Percentiles rank a stretch among this genome's conserved stretches.
Conservation (phyloP, 1,140 invertebrate species). For the Chionoecetes opilio region DNA sequence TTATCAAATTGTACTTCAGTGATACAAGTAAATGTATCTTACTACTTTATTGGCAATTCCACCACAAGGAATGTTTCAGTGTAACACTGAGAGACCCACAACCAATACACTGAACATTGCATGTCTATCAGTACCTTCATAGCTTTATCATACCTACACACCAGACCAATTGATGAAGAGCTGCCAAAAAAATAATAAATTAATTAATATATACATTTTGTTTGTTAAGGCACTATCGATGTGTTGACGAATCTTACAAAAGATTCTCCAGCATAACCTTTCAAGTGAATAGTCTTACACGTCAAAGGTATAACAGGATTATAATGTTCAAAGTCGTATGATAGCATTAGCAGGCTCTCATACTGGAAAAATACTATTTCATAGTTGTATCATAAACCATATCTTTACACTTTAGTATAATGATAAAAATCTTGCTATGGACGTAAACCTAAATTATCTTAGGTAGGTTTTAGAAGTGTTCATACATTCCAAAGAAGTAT, state of each 20-base stretch:
- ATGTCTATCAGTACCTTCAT: conserved; percentile 12
- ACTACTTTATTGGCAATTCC: conserved; percentile 74
- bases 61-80: conserved; percentile 74
- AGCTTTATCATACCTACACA: conserved; percentile 40
- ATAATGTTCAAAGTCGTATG: conserved; percentile 3
- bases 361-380: background rate
- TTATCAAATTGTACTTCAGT: too few species aligned
- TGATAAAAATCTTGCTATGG: background rate
- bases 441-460: background rate
- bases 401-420: background rate
- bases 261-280: background rate
- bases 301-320: background rate
- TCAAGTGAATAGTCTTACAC: background rate
- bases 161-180: background rate
- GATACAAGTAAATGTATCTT: too few species aligned
- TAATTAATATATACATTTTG: background rate
- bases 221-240: background rate
- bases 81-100: conserved; percentile 71
- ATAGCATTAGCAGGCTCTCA: background rate
- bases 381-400: background rate
- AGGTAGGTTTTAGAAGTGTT: background rate
- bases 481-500: background rate
- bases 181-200: too few species aligned
- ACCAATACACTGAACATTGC: conserved; percentile 46
- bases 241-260: background rate